phyloP scores from a whole-genome alignment of 2,888 invertebrate species.

The Aphelenchoides bicaudatus region DNA sequence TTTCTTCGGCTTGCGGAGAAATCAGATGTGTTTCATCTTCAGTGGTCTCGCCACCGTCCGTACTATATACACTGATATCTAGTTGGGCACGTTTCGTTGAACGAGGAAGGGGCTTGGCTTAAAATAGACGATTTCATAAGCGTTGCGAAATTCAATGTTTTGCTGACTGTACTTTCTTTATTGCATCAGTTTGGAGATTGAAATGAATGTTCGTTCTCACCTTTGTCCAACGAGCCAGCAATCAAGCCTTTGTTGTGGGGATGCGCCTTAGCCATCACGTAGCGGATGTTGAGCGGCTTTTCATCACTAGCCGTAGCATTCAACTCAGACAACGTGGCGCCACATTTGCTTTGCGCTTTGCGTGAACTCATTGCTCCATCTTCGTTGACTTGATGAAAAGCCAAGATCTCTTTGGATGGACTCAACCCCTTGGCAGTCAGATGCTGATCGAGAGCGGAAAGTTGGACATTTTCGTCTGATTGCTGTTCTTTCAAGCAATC shows the following conservation, averaged over 20 bases:
- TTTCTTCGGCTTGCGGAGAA: slow-evolving; percentile 13
- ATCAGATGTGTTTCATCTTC: not conserved
- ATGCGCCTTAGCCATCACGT: slow-evolving; percentile 36
- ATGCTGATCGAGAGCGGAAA: slow-evolving; percentile 23
- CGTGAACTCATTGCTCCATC: slow-evolving; percentile 22
- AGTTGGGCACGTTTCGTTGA: slow-evolving; percentile 17
- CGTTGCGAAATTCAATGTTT: not conserved
- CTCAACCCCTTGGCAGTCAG: not conserved
- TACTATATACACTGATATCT: slow-evolving; percentile 16
- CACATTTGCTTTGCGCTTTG: not conserved
- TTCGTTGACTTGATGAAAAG: slow-evolving; percentile 21
- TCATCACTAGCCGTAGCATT: not conserved
- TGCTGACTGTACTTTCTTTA: not conserved
- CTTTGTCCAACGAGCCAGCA: slow-evolving; percentile 35
- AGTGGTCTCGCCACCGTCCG: slow-evolving; percentile 11
- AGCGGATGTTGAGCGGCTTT: slow-evolving; percentile 29
- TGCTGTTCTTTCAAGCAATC: slow-evolving; percentile 17
- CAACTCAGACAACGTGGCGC: not conserved
- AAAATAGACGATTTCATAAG: slow-evolving; percentile 1
- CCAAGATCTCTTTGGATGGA: slow-evolving; percentile 5
- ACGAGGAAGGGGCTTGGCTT: slow-evolving; percentile 14
- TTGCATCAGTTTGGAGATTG: not conserved
- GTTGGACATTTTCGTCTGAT: slow-evolving; percentile 13
- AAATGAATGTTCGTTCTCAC: slow-evolving; percentile 10
- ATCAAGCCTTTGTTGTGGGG: slow-evolving; percentile 35